Conservation (phyloP, 2,113 vertebrate genomes). For the Hippopotamus amphibius region DNA sequence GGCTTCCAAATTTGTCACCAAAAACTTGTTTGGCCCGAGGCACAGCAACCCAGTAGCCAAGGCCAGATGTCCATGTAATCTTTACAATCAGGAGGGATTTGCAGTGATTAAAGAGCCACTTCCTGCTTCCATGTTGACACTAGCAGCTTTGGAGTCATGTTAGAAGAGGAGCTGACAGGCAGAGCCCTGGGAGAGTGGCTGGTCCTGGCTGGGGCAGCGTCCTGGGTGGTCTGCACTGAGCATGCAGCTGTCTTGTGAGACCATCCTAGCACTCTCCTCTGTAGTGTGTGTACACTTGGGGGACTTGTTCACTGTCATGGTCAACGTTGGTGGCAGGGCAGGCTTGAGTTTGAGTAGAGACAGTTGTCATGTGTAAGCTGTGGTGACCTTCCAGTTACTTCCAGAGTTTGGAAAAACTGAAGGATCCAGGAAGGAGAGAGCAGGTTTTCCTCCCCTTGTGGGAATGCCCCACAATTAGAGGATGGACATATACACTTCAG, state of each 20-base stretch:
- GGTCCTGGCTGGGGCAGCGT: constrained; percentile 45
- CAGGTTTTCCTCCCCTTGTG: too few species aligned
- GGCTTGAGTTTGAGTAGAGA: background rate
- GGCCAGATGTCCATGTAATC: too few species aligned
- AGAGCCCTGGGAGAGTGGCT: constrained; percentile 62
- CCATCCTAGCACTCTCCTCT: background rate
- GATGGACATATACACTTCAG: too few species aligned
- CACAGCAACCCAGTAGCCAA: too few species aligned
- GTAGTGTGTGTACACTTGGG: background rate
- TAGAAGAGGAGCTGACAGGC: constrained; percentile 74
- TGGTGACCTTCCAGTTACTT: too few species aligned
- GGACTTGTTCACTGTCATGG: background rate
- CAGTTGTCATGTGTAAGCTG: too few species aligned
- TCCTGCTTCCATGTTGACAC: constrained; percentile 82
- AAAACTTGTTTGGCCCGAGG: too few species aligned
- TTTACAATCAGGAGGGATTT: too few species aligned
- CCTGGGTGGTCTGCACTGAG: background rate
- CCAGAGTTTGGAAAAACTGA: too few species aligned
- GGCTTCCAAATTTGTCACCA: too few species aligned
- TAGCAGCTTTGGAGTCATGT: constrained; percentile 79
- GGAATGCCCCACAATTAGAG: too few species aligned
- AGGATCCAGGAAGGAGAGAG: too few species aligned
- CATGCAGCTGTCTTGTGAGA: background rate
- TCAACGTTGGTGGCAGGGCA: background rate
- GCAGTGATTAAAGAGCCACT: constrained; percentile 71